A percentile compares a stretch with the other conserved stretches of the same genome.
Conservation (phyloP, 2,797 vertebrate genomes). For the Stomatorhinus walkeri region DNA sequence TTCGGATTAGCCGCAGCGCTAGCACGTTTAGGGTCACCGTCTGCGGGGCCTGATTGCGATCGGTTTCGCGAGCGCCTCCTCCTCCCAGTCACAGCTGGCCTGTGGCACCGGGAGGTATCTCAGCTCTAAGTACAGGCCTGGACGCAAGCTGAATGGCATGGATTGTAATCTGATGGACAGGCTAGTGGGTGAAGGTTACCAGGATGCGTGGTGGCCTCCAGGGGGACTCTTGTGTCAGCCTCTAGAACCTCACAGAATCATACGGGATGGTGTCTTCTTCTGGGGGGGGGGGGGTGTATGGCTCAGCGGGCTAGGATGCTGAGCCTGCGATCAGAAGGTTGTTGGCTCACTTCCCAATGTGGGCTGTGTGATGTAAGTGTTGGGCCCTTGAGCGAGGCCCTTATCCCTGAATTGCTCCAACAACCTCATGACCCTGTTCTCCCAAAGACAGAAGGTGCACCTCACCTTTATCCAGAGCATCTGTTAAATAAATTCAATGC, state of each 20-base stretch:
- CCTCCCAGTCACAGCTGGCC: neutral
- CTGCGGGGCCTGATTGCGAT: neutral
- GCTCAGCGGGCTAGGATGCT: neutral
- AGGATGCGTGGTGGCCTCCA: neutral
- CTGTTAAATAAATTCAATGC: neutral
- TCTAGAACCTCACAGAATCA: neutral
- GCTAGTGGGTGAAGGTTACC: neutral
- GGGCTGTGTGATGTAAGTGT: neutral
- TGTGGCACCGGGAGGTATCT: neutral
- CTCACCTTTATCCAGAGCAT: neutral
- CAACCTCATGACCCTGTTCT: neutral
- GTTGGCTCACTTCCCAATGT: neutral
- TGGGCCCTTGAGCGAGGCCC: neutral
- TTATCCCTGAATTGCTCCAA: neutral
- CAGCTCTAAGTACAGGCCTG: neutral
- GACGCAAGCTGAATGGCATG: neutral
- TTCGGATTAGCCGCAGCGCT: neutral
- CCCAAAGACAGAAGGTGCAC: neutral
- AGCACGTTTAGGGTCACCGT: neutral
- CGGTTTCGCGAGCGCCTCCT: neutral
- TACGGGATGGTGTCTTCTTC: neutral
- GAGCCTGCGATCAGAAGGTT: neutral
- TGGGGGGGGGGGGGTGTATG: neutral
- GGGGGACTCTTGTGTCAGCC: neutral
- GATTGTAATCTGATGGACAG: neutral